phyloP scores from a whole-genome alignment of 1,140 invertebrate genomes.

The Euglossa dilemma region DNA sequence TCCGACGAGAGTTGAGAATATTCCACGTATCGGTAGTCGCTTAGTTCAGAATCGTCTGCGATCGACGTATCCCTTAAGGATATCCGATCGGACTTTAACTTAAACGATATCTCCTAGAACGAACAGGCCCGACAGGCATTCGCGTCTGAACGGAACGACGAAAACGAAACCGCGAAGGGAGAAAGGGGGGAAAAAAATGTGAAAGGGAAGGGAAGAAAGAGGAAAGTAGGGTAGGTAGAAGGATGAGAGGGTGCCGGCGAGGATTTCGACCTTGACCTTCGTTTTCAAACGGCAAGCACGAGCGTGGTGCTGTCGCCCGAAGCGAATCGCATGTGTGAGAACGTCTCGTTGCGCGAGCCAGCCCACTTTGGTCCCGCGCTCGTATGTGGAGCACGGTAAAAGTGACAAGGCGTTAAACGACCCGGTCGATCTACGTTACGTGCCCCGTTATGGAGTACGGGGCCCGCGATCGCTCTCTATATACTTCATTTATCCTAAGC shows the following conservation, averaged over 20 bases:
- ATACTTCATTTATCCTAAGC: constrained; percentile 63
- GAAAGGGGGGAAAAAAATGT: not conserved
- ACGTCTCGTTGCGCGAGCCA: constrained; percentile 57
- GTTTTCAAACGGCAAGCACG: constrained; percentile 56
- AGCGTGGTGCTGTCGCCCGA: constrained; percentile 60
- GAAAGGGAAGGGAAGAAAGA: not conserved
- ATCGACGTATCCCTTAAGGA: too few relatives aligned
- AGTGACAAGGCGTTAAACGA: constrained; percentile 58
- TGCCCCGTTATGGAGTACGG: constrained; percentile 58
- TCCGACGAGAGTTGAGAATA: not conserved
- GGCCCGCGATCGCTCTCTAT: constrained; percentile 28
- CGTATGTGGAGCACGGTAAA: constrained; percentile 71
- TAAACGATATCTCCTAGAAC: too few relatives aligned
- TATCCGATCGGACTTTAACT: too few relatives aligned
- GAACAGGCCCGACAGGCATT: too few relatives aligned
- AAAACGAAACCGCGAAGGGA: not conserved
- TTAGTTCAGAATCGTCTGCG: too few relatives aligned
- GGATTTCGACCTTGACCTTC: constrained; percentile 73
- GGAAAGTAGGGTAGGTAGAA: not conserved
- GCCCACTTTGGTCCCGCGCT: constrained; percentile 52
- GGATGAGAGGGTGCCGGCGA: constrained; percentile 3
- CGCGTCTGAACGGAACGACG: not conserved
- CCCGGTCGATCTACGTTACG: constrained; percentile 44
- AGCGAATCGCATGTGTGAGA: constrained; percentile 67
- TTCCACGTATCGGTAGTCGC: not conserved